Base-by-base conservation (phyloP, 1,140 invertebrate species). In the Brachionus paranguensis region DNA sequence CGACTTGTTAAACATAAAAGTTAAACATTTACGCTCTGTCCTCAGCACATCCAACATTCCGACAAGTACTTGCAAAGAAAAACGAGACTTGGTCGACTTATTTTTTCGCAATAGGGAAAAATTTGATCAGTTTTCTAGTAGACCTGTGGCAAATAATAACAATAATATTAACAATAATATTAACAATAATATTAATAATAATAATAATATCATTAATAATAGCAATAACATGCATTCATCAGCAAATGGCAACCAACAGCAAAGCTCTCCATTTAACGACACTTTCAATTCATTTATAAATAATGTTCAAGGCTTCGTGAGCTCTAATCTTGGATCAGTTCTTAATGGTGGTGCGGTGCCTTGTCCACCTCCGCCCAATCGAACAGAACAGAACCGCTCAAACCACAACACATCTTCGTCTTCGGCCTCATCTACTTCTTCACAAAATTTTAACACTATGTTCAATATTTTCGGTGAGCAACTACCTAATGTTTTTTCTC, bases 41-140 rank as follows among this genome's bases (percentile, higher is more conserved):
- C 85, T 89, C 8, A 83, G 86, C 29, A 86, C 84, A 74, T 86
- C 86, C 8, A 87, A 87, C 79, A 87, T 89, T 29, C 85, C 87
- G 1, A 87, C 86, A 4, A 84, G 85, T 37, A 86, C 85, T 11
- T 89, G 89, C 79, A 86, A 70, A 37, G 89, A 89, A 83, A 89
- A 89, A 84, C 84, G 87, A 78, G 88, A 89, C 78, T 84, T 89
- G 0, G 87, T 89, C 81, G 88, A 89, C 17, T 85, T 89, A 1
- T 84, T 89, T 20, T 81, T 88, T n/a, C 70, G 85, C 14, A 86
- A 87, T 76, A 88, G 86, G 65, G 2, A 72, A 20, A 43, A 17
- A 72, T 72, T 72, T 43, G 33, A 37, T 3, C 8, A 72, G 33
- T 43, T 14, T 27, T 24, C 41, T 37, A 68, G 33, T 14, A 68